Percentiles rank a stretch among this genome's conserved stretches.
phyloP scores from a whole-genome alignment of 2,113 vertebrate genomes.

The Centropus unirufus region DNA sequence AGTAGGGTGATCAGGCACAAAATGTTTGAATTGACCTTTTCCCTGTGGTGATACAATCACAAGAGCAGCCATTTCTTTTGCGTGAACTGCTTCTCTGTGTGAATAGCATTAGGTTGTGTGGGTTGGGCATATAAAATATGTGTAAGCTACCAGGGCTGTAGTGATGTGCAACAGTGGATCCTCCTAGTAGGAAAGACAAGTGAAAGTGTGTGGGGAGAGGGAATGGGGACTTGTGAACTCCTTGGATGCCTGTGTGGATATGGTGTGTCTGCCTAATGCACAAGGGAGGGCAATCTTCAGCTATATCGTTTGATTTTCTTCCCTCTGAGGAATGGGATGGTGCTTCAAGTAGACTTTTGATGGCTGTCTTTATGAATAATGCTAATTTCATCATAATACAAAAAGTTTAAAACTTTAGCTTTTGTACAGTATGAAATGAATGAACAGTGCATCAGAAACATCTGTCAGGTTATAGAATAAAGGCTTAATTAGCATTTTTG shows the following conservation, averaged over 20 bases:
- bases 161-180: neutral
- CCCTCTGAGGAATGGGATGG: neutral
- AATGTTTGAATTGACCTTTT: neutral
- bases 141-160: neutral
- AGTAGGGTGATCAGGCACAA: neutral
- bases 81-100: neutral
- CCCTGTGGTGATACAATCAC: neutral
- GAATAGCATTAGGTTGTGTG: neutral
- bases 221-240: neutral
- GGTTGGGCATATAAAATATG: neutral
- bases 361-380: slow-evolving; percentile 65
- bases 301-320: neutral
- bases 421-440: slow-evolving; percentile 52
- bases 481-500: slow-evolving; percentile 69
- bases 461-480: slow-evolving; percentile 72
- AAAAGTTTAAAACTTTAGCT: slow-evolving; percentile 66
- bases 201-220: neutral
- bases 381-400: slow-evolving; percentile 2
- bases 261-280: neutral
- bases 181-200: neutral
- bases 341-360: slow-evolving; percentile 2
- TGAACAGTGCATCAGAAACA: slow-evolving; percentile 63
- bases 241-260: neutral
- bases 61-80: neutral
- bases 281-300: neutral